Base-by-base conservation (phyloP, 2,888 invertebrate genomes). In the Synergus japonicus region DNA sequence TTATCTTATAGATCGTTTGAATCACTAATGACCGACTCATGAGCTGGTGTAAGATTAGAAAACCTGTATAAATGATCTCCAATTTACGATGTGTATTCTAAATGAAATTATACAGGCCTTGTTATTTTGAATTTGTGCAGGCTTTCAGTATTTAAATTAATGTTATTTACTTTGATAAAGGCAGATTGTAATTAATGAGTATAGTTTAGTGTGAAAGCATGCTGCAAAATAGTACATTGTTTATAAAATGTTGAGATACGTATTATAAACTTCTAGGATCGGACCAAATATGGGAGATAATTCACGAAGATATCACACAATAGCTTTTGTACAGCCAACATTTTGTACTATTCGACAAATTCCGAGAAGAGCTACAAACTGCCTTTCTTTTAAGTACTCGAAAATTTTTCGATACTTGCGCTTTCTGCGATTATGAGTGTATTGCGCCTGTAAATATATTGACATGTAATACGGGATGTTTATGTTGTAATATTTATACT, bases 281-380 rank as follows among this genome's bases (percentile, higher is more conserved):
- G 81, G 81, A 82, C 79, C 78, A 81, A 77, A 81, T 82, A 84
- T 84, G 79, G 86, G 87, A 80, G 85, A 79, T 84, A 86, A 86
- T 54, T 84, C 82, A 46, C 83, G 81, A 85, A 85, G 85, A 80
- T 88, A 86, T 84, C 87, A 88, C 83, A 88, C 87, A 66, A 83
- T 85, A 82, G 78, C 84, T 46, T 78, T 86, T 82, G 84, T 82
- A 37, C 84, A 80, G 79, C 79, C 76, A 79, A n/a, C 22, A n/a
- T 29, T 54, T 44, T 43, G 63, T 44, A 29, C 37, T 13, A 37
- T 44, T 60, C n/a, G 58, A 66, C 49, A 67, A 8, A 64, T 49
- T 77, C 7, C 63, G 43, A 77, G 15, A 63, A 13, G 22, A 65
- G 49, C 43, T 77, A 15, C 64, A 67, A 76, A 76, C 64, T 46